Percentiles rank a stretch among this genome's conserved stretches.
Evolutionary conservation across 2,797 vertebrate genomes (phyloP).

Genomic region (Lacerta bilineata): DNA sequence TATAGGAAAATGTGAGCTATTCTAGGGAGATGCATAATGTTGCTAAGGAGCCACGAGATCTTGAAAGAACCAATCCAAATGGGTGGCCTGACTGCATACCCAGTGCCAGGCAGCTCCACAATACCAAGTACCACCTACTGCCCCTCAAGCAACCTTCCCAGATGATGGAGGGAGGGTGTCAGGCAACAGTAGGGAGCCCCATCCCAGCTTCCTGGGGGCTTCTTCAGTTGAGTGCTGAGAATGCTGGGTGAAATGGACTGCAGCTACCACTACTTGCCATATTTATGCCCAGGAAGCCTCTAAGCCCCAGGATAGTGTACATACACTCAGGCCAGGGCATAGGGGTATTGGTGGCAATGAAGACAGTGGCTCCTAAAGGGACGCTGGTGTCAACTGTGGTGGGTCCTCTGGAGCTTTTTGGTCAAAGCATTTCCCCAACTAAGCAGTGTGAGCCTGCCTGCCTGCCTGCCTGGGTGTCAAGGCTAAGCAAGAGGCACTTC

Average conservation of each 20-base stretch:
- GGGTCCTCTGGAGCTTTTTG: background rate
- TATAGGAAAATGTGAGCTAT: background rate
- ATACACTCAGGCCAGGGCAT: background rate
- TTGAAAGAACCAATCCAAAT: background rate
- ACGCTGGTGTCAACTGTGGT: background rate
- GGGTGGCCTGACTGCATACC: background rate
- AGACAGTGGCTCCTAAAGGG: background rate
- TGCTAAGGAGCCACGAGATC: background rate
- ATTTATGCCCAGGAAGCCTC: background rate
- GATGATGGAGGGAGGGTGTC: too few relatives aligned
- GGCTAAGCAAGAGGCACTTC: background rate
- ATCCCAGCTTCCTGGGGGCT: too few relatives aligned
- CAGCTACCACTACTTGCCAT: background rate
- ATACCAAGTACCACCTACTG: too few relatives aligned
- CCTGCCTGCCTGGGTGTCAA: background rate
- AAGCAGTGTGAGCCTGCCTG: too few relatives aligned
- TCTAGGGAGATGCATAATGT: background rate
- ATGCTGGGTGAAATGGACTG: background rate
- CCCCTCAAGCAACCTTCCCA: too few relatives aligned
- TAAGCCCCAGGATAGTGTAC: background rate
- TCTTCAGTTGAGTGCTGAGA: background rate
- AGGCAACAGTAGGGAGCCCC: too few relatives aligned
- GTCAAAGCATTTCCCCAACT: too few relatives aligned
- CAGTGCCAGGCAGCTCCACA: background rate
- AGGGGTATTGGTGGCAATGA: too few relatives aligned